A percentile compares a stretch with the other conserved stretches of the same genome.
These are phyloP conservation scores for Drosophila pandora DNA, from an alignment of 1,140 invertebrate species.

Conservation along the genomic window DNA sequence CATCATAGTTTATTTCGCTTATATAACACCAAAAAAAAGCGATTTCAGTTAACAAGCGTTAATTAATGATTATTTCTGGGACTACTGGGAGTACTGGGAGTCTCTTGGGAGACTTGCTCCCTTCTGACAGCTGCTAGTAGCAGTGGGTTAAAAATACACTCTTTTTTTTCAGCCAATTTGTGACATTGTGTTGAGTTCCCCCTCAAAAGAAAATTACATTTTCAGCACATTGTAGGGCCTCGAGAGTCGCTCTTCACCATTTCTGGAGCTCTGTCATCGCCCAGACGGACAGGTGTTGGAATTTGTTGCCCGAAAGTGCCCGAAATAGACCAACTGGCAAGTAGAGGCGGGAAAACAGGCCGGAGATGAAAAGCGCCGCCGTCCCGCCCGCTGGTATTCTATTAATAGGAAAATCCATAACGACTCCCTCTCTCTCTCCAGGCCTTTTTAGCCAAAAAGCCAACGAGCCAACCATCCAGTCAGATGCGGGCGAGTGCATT, in stretches of 20 bases:
- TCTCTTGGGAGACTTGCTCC: background rate
- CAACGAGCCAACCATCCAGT: background rate
- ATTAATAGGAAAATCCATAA: conserved; percentile 15
- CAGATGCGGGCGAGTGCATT: conserved; percentile 76
- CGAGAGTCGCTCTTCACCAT: conserved; percentile 29
- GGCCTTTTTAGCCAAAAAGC: conserved; percentile 1
- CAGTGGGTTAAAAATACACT: background rate
- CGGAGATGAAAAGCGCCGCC: conserved; percentile 44
- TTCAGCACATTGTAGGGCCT: conserved; percentile 50
- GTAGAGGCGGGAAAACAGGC: background rate
- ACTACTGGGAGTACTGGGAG: background rate
- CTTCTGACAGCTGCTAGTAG: conserved; percentile 23
- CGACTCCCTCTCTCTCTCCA: conserved; percentile 10
- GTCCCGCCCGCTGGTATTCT: conserved; percentile 31
- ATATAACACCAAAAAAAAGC: conserved; percentile 28
- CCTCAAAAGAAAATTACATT: conserved; percentile 44
- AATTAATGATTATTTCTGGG: conserved; percentile 28
- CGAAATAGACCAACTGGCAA: conserved; percentile 9
- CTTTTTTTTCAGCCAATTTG: background rate
- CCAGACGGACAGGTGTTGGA: conserved; percentile 64
- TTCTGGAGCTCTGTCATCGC: conserved; percentile 8
- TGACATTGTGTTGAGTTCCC: background rate
- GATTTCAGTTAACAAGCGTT: conserved; percentile 58
- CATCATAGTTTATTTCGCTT: conserved; percentile 42
- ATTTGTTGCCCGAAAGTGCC: conserved; percentile 4